A percentile compares a stretch with the other conserved stretches of the same genome.
phyloP scores from a whole-genome alignment of 37 sponge, comb jelly and placozoan species.

The Halisarca cf. caerulea region DNA sequence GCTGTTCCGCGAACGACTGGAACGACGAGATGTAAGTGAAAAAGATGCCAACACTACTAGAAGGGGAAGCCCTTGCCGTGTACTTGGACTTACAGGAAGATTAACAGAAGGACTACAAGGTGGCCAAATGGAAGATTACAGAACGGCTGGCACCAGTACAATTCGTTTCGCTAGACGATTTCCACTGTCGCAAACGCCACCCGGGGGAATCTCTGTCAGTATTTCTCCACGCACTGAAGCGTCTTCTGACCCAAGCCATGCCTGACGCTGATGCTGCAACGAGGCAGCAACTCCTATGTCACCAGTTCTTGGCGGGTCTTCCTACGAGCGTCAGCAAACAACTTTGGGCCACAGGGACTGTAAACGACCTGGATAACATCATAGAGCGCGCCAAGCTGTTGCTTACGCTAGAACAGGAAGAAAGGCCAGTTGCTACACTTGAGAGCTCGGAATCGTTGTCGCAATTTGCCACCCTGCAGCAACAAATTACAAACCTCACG shows the following conservation, averaged over 20 bases:
- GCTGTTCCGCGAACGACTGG: constrained; percentile 3
- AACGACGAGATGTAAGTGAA: not conserved
- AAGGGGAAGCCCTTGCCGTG: constrained; percentile 18
- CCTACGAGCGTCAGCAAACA: not conserved
- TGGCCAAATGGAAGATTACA: not conserved
- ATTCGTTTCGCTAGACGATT: not conserved
- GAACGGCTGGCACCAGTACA: not conserved
- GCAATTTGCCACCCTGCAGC: not conserved
- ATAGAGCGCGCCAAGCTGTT: not conserved
- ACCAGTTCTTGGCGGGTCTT: not conserved
- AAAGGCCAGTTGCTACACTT: not conserved
- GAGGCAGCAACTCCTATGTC: not conserved
- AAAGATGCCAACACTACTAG: not conserved
- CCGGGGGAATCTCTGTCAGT: constrained; percentile 10
- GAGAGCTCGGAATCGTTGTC: no score
- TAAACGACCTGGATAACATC: not conserved
- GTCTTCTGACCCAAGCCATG: not conserved
- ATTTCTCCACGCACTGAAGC: not conserved
- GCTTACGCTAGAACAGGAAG: not conserved
- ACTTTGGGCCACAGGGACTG: not conserved
- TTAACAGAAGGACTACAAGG: not conserved
- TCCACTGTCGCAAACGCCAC: not conserved
- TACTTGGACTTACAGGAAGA: no score
- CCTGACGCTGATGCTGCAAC: not conserved
- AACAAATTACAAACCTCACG: constrained; percentile 11